Evolutionary conservation across 2,888 invertebrate genomes (phyloP).

Genomic region (Oligia latruncula): DNA sequence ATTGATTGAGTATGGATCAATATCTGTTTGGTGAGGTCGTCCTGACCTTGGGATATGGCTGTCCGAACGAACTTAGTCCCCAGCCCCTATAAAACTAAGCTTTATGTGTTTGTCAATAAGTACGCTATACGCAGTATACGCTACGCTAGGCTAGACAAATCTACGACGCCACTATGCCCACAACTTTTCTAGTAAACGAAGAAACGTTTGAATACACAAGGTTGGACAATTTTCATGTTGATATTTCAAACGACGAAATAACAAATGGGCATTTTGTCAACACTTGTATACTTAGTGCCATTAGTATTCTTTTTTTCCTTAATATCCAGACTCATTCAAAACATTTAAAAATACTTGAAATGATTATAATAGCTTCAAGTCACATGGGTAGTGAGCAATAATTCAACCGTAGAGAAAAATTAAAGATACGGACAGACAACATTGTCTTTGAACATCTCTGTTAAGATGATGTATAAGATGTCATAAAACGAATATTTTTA

Average conservation of each 20-base stretch:
- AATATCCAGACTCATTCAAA: constrained; percentile 18
- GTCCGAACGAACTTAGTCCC: constrained; percentile 46
- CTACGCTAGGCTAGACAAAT: constrained; percentile 48
- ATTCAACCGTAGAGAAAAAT: constrained; percentile 19
- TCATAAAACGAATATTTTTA: constrained; percentile 28
- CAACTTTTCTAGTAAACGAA: constrained; percentile 24
- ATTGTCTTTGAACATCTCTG: constrained; percentile 37
- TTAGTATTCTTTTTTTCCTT: constrained; percentile 39
- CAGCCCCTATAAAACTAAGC: constrained; percentile 52
- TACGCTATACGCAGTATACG: constrained; percentile 30
- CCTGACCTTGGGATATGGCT: constrained; percentile 57
- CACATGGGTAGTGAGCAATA: constrained; percentile 25
- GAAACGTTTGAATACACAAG: constrained; percentile 11
- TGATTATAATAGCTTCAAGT: constrained; percentile 23
- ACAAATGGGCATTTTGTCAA: constrained; percentile 47
- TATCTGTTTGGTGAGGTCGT: constrained; percentile 60
- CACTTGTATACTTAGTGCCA: constrained; percentile 6
- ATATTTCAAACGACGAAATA: constrained; percentile 26
- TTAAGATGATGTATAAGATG: constrained; percentile 7
- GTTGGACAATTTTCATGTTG: constrained; percentile 4
- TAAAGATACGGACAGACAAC: constrained; percentile 16
- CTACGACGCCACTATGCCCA: constrained; percentile 35
- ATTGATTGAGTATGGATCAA: constrained; percentile 56
- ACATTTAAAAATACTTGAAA: constrained; percentile 28
- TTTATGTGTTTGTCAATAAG: constrained; percentile 63